Conservation (phyloP, 1,140 invertebrate genomes). For the Drosophila obscura region DNA sequence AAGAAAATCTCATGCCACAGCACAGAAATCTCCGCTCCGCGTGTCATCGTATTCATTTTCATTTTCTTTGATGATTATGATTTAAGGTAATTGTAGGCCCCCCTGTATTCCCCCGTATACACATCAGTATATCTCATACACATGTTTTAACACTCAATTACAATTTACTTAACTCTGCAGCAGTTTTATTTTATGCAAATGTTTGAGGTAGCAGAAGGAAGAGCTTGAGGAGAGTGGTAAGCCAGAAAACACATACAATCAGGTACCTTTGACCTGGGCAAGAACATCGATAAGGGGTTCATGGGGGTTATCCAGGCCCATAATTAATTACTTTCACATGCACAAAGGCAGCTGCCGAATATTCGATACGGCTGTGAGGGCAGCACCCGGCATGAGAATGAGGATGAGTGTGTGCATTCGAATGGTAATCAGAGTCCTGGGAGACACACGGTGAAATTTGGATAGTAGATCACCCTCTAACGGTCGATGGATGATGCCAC, state of each 20-base stretch:
- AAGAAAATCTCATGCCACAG: constrained; percentile 42
- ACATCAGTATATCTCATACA: constrained; percentile 22
- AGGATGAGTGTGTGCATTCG: constrained; percentile 16
- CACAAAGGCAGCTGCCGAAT: constrained; percentile 29
- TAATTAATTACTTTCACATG: constrained; percentile 42
- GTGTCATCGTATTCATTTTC: constrained; percentile 34
- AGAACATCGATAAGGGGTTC: constrained; percentile 9
- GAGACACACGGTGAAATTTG: constrained; percentile 3
- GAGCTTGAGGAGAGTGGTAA: constrained; percentile 10
- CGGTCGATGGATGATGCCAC: constrained; percentile 35
- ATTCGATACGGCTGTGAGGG: constrained; percentile 3
- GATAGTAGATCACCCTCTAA: constrained; percentile 7
- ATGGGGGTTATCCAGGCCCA: constrained; percentile 18
- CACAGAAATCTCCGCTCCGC: constrained; percentile 30
- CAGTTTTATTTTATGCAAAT: constrained; percentile 43
- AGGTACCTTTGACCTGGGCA: constrained; percentile 21
- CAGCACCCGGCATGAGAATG: background rate
- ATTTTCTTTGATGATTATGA: constrained; percentile 56
- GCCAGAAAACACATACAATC: background rate
- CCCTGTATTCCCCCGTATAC: background rate
- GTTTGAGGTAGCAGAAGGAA: background rate
- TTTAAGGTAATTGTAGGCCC: constrained; percentile 52
- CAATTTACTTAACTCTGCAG: constrained; percentile 36
- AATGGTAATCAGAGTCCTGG: constrained; percentile 27
- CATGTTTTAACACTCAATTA: constrained; percentile 54